A percentile compares a stretch with the other conserved stretches of the same genome.
These are phyloP conservation scores for Gorsachius goisagi DNA, from an alignment of 2,113 vertebrate species.

Conservation along the genomic window DNA sequence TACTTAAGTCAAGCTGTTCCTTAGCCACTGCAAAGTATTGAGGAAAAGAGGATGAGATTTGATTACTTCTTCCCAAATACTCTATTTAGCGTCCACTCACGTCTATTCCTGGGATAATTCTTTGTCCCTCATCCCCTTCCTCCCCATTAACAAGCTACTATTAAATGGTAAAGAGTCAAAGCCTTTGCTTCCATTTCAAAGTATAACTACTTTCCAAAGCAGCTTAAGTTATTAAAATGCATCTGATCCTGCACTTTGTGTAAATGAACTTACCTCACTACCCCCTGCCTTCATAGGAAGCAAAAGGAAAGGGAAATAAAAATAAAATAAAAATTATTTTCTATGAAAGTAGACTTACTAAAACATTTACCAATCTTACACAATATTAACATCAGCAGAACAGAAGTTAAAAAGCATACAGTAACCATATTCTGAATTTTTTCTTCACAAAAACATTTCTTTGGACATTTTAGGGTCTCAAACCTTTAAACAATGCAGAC, in stretches of 20 bases:
- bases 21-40: background rate
- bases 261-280: conserved; percentile 90
- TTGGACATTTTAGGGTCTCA: background rate
- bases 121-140: background rate
- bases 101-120: background rate
- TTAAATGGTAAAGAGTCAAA: background rate
- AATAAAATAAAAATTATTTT: conserved; percentile 69
- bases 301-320: conserved; percentile 74
- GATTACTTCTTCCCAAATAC: background rate
- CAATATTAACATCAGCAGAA: background rate
- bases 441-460: background rate
- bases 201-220: background rate
- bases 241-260: background rate
- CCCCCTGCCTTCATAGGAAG: conserved; percentile 90
- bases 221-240: background rate
- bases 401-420: background rate
- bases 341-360: background rate
- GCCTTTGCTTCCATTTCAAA: background rate
- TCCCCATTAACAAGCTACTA: background rate
- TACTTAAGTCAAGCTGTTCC: background rate
- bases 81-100: background rate
- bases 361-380: background rate
- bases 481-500: background rate
- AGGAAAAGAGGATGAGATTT: background rate
- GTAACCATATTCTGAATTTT: background rate